These are phyloP conservation scores for Alviniconcha strummeri DNA, from an alignment of 2,888 invertebrate species.

Conservation along the genomic window DNA sequence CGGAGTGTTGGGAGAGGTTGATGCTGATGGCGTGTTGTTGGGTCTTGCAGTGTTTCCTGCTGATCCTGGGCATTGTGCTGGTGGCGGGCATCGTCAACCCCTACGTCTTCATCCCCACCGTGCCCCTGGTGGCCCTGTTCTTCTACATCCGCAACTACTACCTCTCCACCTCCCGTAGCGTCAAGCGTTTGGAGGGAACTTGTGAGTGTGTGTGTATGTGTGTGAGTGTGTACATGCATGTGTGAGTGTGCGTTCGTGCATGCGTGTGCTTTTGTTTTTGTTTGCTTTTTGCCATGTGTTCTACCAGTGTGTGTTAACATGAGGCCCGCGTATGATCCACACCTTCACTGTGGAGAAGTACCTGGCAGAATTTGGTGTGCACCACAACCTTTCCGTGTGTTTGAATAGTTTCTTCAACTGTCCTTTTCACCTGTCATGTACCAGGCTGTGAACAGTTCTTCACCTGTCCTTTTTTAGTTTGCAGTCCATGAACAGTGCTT, in stretches of 20 bases:
- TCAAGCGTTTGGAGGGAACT: constrained; percentile 79
- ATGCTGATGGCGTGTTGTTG: neutral
- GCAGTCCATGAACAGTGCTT: too few species aligned
- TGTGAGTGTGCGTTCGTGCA: neutral
- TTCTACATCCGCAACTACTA: constrained; percentile 85
- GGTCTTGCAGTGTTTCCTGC: constrained; percentile 78
- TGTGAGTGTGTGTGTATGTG: constrained; percentile 64
- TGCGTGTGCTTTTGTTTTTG: neutral
- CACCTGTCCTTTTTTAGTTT: too few species aligned
- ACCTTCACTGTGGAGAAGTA: too few species aligned
- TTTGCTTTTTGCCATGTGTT: neutral
- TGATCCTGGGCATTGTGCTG: constrained; percentile 79
- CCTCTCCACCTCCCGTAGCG: constrained; percentile 85
- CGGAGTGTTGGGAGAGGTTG: too few species aligned
- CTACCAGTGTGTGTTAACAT: too few species aligned
- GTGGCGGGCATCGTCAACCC: constrained; percentile 85
- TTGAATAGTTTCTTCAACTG: too few species aligned
- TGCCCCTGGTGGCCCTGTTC: constrained; percentile 83
- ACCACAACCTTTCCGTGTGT: too few species aligned
- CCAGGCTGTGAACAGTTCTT: too few species aligned
- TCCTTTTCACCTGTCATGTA: too few species aligned
- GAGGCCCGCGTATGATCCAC: too few species aligned
- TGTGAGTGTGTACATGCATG: neutral
- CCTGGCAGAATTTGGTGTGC: too few species aligned
- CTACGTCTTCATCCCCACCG: constrained; percentile 75